Evolutionary conservation across 2,888 invertebrate genomes (phyloP).

Genomic region (Macrosiphum euphorbiae): DNA sequence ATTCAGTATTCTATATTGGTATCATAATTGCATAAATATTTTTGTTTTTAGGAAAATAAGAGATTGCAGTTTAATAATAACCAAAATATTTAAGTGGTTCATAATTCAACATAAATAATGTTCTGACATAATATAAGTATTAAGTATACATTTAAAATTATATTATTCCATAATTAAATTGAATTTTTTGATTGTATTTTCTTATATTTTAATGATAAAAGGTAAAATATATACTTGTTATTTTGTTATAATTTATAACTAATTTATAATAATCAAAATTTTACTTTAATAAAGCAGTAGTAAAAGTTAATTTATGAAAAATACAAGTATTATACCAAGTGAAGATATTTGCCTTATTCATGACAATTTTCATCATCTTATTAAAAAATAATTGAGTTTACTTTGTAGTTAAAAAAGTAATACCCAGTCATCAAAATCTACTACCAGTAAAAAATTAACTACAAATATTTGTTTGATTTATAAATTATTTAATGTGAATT

Average conservation of each 20-base stretch:
- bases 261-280: not conserved
- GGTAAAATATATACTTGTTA: not conserved
- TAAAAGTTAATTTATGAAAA: not conserved
- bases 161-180: not conserved
- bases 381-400: too few species aligned
- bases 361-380: too few species aligned
- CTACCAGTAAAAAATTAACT: too few species aligned
- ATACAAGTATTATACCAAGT: too few species aligned
- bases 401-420: too few species aligned
- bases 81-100: not conserved
- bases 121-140: not conserved
- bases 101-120: not conserved
- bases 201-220: not conserved
- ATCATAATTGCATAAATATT: not conserved
- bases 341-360: too few species aligned
- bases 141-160: not conserved
- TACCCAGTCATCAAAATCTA: too few species aligned
- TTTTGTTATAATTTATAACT: not conserved
- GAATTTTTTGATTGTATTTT: not conserved
- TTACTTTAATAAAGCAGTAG: not conserved
- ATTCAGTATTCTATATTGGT: not conserved
- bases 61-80: not conserved
- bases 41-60: slow-evolving; percentile 7
- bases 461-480: too few species aligned
- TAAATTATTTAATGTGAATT: too few species aligned